Percentiles rank a stretch among this genome's conserved stretches.
These are phyloP conservation scores for Bombus ignitus DNA, from an alignment of 1,140 invertebrate genomes.

Conservation along the genomic window DNA sequence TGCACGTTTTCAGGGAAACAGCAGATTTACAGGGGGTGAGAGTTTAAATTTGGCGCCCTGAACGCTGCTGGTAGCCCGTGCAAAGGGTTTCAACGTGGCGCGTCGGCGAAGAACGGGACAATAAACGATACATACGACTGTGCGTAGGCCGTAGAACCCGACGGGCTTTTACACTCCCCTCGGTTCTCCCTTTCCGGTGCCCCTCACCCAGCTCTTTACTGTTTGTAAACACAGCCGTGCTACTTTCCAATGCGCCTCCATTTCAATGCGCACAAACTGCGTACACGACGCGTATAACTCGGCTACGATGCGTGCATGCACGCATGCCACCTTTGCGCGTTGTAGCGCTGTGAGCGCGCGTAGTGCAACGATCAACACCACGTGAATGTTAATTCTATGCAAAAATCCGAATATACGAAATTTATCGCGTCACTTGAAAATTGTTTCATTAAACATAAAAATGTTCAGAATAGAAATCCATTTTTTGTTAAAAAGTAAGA, in stretches of 20 bases:
- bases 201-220: constrained; percentile 58
- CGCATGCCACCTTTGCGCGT: neutral
- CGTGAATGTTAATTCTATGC: too few species aligned
- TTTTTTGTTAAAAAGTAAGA: too few species aligned
- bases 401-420: too few species aligned
- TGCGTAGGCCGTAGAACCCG: constrained; percentile 63
- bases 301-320: neutral
- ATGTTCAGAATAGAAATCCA: too few species aligned
- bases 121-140: constrained; percentile 57
- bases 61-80: neutral
- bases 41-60: neutral
- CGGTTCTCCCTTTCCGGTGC: constrained; percentile 21
- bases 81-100: constrained; percentile 24
- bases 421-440: too few species aligned
- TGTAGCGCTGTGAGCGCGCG: neutral
- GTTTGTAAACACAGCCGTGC: constrained; percentile 74
- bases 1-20: neutral
- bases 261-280: constrained; percentile 52
- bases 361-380: too few species aligned
- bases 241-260: constrained; percentile 71
- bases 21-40: too few species aligned
- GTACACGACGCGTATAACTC: constrained; percentile 29
- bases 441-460: too few species aligned
- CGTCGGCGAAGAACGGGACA: constrained; percentile 58
- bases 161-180: constrained; percentile 59